Evolutionary conservation across 2,888 invertebrate genomes (phyloP), one percentile per base, ranked within the genome.

Genomic region (Rhopalosiphum nymphaeae): DNA sequence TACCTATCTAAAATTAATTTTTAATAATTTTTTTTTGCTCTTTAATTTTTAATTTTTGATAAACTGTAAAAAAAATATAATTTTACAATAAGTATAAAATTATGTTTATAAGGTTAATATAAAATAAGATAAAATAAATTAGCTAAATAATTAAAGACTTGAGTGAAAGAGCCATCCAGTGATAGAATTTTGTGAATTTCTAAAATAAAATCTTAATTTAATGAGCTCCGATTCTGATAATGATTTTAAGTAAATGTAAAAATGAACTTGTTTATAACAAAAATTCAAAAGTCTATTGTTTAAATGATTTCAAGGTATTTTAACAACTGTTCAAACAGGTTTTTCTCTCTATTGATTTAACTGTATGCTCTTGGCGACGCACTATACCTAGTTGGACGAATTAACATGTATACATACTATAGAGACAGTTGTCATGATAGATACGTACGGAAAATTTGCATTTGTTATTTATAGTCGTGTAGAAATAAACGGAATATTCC

Each of bases 261-360:
- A 87, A 53, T 88, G 26, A 88, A 92, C 49, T 78, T 56, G 88
- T 87, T 36, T 46, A 16, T 53, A 44, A 16, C 10, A 78, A 88
- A 88, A 87, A 56, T 89, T 78, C 4, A 89, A 88, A 92, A 88
- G 67, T 89, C 53, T 89, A 89, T 92, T 92, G 78, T 92, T 78
- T 42, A 78, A 88, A 92, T 10, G 29, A 89, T 89, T 92, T 92
- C 88, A 88, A 92, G 53, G 92, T 92, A 78, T 78, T 92, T 53
- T 21, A 49, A 88, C 88, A 92, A 88, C 92, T 92, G 88, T 89
- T 88, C 67, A 89, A 92, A 92, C 88, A 92, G 88, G 88, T 89
- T 92, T 92, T 92, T 42, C 87, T 92, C 87, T 92, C 49, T 92
- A 36, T 92, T 36, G 67, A 42, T 88, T 92, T 42, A 67, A 67